Base-by-base conservation (phyloP, 35 echinoderm and acorn worm genomes). In the Holothuria glaberrima region DNA sequence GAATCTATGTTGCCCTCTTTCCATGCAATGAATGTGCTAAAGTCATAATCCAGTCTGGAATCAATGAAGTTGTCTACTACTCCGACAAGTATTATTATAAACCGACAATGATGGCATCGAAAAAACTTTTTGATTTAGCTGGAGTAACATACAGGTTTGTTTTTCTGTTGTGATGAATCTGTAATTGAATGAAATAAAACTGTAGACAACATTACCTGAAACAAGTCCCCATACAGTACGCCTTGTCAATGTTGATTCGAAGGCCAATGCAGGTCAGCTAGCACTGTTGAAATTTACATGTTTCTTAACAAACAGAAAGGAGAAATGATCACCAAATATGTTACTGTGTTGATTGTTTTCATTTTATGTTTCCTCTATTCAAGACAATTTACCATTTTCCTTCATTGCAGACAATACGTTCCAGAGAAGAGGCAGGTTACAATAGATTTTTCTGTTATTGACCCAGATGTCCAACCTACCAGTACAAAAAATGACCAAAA, bases 21-120 rank as follows among this genome's bases (percentile, higher is more conserved):
- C 96, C 96, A 5, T 98, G 96, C 77, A 98, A 98, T 67, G 93
- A 98, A 66, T 98, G 96, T 77, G 93, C 96, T 44, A 98, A 98
- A 83, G 75, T 98, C 27, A 90, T 98, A 35, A 98, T 98, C 90
- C 96, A 98, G 29, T 90, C 96, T 0, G 93, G 93, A 0, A 94
- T 98, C 83, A 94, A 88, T 26, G 73, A 86, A 61, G 89, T 98
- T 6, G 30, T 98, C 5, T 98, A 88, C 65, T 78, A 94, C 35
- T 98, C 96, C 0, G 96, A 98, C 61, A 98, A 94, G 59, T 91
- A 98, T 57, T 80, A 88, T 29, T 44, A 94, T 1, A 94, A 94
- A 22, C 90, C 90, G 5, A 82, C 90, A 38, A 98, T 91, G 83
- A 87, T 70, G 6, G 96, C 96, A 70, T 98, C 96, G 9, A 89